phyloP scores from a whole-genome alignment of 2,888 invertebrate species.

The Drosophila lacicola region DNA sequence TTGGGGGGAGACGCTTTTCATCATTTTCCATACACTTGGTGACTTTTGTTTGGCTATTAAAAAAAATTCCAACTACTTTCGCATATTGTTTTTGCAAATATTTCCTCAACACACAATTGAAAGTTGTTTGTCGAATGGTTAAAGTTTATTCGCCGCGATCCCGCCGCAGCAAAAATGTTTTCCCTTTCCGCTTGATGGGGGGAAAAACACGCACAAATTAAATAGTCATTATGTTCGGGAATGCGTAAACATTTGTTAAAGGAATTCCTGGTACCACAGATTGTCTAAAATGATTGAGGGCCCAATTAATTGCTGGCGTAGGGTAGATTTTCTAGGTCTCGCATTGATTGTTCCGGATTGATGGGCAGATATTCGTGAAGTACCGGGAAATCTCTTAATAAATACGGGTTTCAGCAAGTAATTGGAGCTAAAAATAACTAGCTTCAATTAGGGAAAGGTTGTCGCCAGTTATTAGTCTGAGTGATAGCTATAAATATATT shows the following conservation, averaged over 20 bases:
- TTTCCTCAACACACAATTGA: conserved; percentile 25
- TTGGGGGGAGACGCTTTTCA: not conserved
- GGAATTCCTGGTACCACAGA: conserved; percentile 20
- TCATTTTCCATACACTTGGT: conserved; percentile 27
- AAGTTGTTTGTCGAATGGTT: conserved; percentile 16
- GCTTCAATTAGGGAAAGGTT: not conserved
- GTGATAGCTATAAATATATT: too few species aligned
- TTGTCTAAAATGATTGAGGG: conserved; percentile 10
- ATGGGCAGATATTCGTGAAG: not conserved
- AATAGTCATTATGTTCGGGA: conserved; percentile 35
- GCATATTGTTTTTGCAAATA: conserved; percentile 16
- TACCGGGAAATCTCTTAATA: not conserved
- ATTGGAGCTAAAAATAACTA: not conserved
- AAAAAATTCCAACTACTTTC: conserved; percentile 39
- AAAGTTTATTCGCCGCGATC: not conserved
- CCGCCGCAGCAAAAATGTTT: not conserved
- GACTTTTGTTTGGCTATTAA: conserved; percentile 55
- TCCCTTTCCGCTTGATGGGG: conserved; percentile 14
- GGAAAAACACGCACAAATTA: conserved; percentile 25
- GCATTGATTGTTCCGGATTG: not conserved
- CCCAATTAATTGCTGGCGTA: conserved; percentile 17
- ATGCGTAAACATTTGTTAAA: conserved; percentile 29
- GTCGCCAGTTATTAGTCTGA: too few species aligned
- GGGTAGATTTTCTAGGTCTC: not conserved
- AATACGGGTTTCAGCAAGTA: not conserved